Conservation (phyloP, 2,113 vertebrate species). For the Ceyx melanurus region DNA sequence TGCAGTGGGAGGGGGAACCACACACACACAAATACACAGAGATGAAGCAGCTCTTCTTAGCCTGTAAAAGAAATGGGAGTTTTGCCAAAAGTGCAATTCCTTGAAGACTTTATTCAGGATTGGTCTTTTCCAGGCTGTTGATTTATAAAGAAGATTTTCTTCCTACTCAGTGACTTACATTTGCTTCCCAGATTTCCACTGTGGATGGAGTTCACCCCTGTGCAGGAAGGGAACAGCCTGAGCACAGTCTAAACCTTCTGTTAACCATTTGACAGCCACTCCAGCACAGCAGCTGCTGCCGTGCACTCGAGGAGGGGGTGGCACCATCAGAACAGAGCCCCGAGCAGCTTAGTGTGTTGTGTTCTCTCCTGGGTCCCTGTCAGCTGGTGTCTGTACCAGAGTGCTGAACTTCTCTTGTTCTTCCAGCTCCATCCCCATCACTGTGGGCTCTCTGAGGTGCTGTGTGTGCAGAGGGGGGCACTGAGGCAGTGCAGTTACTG, state of each 20-base stretch:
- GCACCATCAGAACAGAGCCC: background rate
- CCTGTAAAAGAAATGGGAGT: background rate
- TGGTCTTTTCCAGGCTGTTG: background rate
- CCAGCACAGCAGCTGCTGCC: background rate
- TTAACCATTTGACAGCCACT: background rate
- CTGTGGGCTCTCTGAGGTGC: background rate
- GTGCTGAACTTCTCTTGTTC: background rate
- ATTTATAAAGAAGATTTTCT: background rate
- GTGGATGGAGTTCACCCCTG: background rate
- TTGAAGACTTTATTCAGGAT: background rate
- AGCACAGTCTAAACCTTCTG: background rate
- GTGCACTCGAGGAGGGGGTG: background rate
- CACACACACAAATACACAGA: no score
- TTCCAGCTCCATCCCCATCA: background rate
- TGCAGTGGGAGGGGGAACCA: no score
- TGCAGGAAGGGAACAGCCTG: background rate
- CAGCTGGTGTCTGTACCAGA: background rate
- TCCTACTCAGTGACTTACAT: background rate
- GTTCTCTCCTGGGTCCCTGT: background rate
- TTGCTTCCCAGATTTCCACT: background rate
- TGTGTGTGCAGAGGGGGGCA: background rate
- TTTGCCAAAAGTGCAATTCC: background rate
- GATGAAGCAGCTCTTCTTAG: background rate
- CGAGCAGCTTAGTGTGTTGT: background rate
- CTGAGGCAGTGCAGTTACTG: background rate